phyloP scores from a whole-genome alignment of 64 coral and sea anemone genomes.

The Montipora sp. region DNA sequence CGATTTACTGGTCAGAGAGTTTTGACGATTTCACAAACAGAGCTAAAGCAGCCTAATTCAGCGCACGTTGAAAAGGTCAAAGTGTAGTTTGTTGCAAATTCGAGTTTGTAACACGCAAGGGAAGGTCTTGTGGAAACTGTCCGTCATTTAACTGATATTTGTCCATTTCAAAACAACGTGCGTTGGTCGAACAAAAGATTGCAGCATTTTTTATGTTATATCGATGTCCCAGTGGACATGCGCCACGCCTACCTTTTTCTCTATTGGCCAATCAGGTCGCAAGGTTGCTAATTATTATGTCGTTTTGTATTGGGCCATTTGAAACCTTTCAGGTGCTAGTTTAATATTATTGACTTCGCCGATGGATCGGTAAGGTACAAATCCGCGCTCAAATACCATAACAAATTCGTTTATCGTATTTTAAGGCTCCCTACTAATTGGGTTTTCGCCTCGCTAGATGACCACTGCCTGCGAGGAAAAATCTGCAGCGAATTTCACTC shows the following conservation, averaged over 20 bases:
- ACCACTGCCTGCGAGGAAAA: conserved; percentile 58
- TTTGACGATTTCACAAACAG: too few species aligned
- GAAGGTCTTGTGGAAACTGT: background rate
- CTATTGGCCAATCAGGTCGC: background rate
- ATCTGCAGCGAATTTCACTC: conserved; percentile 51
- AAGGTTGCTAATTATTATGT: conserved; percentile 27
- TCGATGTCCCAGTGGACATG: conserved; percentile 35
- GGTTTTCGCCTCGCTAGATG: conserved; percentile 21
- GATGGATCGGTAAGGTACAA: conserved; percentile 10
- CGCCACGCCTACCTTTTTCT: background rate
- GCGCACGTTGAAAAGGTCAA: background rate
- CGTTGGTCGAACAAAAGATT: conserved; percentile 31
- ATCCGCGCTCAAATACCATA: conserved; percentile 5
- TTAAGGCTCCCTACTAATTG: background rate
- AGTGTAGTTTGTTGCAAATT: background rate
- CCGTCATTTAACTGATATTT: conserved; percentile 35
- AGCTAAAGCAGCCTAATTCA: background rate
- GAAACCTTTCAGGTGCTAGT: conserved; percentile 26
- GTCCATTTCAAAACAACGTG: conserved; percentile 48
- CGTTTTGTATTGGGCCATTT: conserved; percentile 40
- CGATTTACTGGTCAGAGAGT: too few species aligned
- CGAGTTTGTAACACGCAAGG: background rate
- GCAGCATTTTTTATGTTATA: conserved; percentile 53
- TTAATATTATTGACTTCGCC: background rate
- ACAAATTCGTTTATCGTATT: background rate